phyloP scores from a whole-genome alignment of 1,140 invertebrate genomes.

The Drosophila parabipectinata region DNA sequence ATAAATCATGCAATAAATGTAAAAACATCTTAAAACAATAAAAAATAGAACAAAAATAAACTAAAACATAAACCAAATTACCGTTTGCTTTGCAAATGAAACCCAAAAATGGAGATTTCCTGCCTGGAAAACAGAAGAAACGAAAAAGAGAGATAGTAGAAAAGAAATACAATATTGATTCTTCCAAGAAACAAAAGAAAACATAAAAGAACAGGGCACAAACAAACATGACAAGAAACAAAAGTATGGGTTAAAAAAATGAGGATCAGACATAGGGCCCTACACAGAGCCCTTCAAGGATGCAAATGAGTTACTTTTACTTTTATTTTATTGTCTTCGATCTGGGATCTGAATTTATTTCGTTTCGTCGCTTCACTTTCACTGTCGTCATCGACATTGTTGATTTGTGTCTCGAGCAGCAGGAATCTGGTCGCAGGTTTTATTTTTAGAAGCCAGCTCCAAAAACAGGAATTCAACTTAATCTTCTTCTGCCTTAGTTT shows the following conservation, averaged over 20 bases:
- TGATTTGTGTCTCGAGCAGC: slow-evolving; percentile 46
- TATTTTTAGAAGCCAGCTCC: slow-evolving; percentile 48
- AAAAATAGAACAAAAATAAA: slow-evolving; percentile 32
- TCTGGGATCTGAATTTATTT: slow-evolving; percentile 23
- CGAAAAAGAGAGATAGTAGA: slow-evolving; percentile 71
- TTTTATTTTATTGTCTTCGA: slow-evolving; percentile 35
- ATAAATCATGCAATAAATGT: slow-evolving; percentile 6
- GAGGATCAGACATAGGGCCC: not conserved
- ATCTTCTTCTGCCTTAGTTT: slow-evolving; percentile 35
- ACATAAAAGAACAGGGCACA: slow-evolving; percentile 10
- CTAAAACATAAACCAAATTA: slow-evolving; percentile 62
- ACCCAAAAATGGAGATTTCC: slow-evolving; percentile 84
- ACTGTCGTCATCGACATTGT: slow-evolving; percentile 47
- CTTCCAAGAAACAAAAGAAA: slow-evolving; percentile 28
- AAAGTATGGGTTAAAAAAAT: slow-evolving; percentile 1
- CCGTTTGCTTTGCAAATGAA: slow-evolving; percentile 84
- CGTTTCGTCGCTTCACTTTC: slow-evolving; percentile 38
- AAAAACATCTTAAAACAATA: slow-evolving; percentile 42
- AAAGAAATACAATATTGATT: slow-evolving; percentile 55
- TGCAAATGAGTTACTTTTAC: slow-evolving; percentile 39
- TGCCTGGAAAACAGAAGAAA: slow-evolving; percentile 79
- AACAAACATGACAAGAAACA: not conserved
- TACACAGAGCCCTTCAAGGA: slow-evolving; percentile 4
- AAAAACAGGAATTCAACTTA: slow-evolving; percentile 53
- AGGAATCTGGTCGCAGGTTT: slow-evolving; percentile 42